A percentile compares a stretch with the other conserved stretches of the same genome.
Conservation (phyloP, 2,797 vertebrate genomes). For the Avahi laniger region DNA sequence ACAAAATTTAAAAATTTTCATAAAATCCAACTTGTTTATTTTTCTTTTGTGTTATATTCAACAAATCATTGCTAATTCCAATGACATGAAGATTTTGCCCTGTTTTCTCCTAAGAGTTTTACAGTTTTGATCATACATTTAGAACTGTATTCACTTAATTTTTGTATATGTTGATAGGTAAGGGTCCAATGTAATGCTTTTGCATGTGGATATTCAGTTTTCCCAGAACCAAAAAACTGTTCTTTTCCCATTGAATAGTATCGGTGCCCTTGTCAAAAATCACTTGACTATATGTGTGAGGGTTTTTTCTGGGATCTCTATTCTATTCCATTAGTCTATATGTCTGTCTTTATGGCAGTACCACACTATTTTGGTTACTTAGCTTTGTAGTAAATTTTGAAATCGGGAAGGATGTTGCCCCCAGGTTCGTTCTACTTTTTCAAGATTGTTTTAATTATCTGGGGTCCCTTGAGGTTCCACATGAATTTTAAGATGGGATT, state of each 20-base stretch:
- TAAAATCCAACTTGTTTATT: background rate
- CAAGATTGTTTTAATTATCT: background rate
- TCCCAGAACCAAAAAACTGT: background rate
- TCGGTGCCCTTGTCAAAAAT: background rate
- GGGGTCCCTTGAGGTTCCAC: background rate
- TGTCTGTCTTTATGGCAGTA: background rate
- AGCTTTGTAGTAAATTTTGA: background rate
- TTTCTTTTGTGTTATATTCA: background rate
- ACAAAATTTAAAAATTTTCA: background rate
- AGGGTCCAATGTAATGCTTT: background rate
- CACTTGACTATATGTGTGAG: background rate
- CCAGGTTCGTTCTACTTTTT: background rate
- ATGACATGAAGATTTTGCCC: background rate
- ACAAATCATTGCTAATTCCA: background rate
- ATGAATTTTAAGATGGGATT: background rate
- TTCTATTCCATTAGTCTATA: background rate
- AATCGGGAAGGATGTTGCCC: background rate
- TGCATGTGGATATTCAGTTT: background rate
- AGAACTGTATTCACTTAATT: background rate
- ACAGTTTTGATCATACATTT: background rate
- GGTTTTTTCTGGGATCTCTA: background rate
- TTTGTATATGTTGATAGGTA: background rate
- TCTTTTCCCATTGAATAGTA: background rate
- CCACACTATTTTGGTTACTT: background rate
- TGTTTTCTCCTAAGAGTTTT: background rate